Conservation (phyloP, 1,140 invertebrate species). For the Teleopsis dalmanni region DNA sequence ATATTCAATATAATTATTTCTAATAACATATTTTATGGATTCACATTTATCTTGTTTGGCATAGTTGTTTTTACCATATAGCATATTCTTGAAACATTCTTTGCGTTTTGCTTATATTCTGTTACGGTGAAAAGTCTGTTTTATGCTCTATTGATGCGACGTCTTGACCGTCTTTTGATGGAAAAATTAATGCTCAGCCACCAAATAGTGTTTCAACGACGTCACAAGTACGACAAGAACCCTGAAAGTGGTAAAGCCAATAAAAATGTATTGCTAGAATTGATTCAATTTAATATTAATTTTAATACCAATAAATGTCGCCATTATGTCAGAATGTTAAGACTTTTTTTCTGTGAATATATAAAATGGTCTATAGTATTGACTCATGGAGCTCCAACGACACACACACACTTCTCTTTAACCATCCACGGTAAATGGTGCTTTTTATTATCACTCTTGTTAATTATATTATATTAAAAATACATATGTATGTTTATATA, state of each 20-base stretch:
- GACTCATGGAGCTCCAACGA: constrained; percentile 18
- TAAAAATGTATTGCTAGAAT: not conserved
- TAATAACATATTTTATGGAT: too few species aligned
- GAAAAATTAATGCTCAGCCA: constrained; percentile 30
- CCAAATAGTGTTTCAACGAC: constrained; percentile 37
- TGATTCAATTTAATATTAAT: not conserved
- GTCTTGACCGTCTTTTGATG: constrained; percentile 32
- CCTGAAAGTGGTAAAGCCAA: constrained; percentile 3
- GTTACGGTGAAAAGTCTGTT: constrained; percentile 28
- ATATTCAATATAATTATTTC: too few species aligned
- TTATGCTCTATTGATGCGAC: constrained; percentile 31
- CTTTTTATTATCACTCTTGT: too few species aligned
- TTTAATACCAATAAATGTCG: constrained; percentile 18
- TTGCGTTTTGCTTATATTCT: constrained; percentile 20
- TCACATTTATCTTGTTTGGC: not conserved
- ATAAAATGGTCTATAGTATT: constrained; percentile 24
- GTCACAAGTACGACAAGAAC: constrained; percentile 32
- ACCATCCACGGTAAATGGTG: too few species aligned
- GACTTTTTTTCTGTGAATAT: constrained; percentile 22
- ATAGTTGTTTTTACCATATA: constrained; percentile 13
- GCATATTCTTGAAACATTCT: constrained; percentile 25
- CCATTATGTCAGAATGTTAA: constrained; percentile 17
- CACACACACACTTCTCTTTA: too few species aligned
- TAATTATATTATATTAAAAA: too few species aligned
- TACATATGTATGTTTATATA: too few species aligned